Evolutionary conservation across 2,888 invertebrate species (phyloP), one percentile per base, ranked within the genome.

Genomic region (Agriotes lineatus): DNA sequence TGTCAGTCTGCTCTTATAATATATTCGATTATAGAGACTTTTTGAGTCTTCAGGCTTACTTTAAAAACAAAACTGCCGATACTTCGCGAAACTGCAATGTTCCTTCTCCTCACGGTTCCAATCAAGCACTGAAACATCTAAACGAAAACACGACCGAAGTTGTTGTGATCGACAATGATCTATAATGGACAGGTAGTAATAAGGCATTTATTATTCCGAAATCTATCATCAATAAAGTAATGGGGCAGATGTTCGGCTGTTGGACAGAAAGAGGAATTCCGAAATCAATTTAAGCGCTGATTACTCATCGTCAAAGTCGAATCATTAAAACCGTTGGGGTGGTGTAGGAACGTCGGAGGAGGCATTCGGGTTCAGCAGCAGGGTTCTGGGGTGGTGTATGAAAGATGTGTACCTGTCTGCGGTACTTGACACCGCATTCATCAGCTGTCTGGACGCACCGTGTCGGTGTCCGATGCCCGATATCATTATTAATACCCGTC

Each of bases 401-500:
- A 74, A 70, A 74, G 74, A 75, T 75, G 73, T 76, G 75, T 76
- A 76, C 74, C 76, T 76, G 75, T 76, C 76, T 70, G 45, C 72
- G 66, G 69, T 67, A 65, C 70, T 73, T 75, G 76, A 76, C 76
- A 76, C 72, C 72, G 73, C 75, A 76, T 76, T 76, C 76, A 76
- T 82, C 82, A 82, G 80, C 74, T 78, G 80, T 80, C 81, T 75
- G 74, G 74, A 70, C 74, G 71, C 72, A 74, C 74, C 78, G 72
- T 79, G 79, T 80, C 79, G 74, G 72, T 75, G 75, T 77, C 78
- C 77, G 66, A 74, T 71, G 75, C 77, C 78, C 80, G 80, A 82
- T 82, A 82, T 81, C 82, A 81, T 82, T 82, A 82, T 82, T 82
- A 82, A 82, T 82, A 80, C 75, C 74, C 79, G 80, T 81, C 81